Evolutionary conservation across 2,797 vertebrate species (phyloP).

Genomic region (Fundulus diaphanus): DNA sequence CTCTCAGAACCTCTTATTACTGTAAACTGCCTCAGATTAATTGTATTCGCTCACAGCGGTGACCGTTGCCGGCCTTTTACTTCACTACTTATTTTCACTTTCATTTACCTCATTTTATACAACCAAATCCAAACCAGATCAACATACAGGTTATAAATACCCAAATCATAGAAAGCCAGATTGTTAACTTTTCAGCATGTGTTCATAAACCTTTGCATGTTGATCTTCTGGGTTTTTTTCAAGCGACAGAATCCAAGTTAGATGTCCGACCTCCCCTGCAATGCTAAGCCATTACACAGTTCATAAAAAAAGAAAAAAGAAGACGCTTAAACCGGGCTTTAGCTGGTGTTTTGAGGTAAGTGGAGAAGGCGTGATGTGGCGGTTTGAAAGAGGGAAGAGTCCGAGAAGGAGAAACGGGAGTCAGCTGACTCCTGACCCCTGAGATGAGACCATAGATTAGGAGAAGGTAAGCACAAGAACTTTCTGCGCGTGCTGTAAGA

Average conservation of each 20-base stretch:
- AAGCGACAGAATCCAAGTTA: constrained; percentile 6
- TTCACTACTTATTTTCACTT: not conserved
- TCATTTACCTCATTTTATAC: not conserved
- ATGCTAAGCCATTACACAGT: not conserved
- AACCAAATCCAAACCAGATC: not conserved
- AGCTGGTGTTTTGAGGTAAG: constrained; percentile 5
- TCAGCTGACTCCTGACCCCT: constrained; percentile 47
- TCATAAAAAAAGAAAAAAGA: constrained; percentile 2
- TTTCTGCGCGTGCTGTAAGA: constrained; percentile 34
- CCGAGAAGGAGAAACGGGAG: constrained; percentile 53
- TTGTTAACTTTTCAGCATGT: not conserved
- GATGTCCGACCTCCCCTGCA: not conserved
- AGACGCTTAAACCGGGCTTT: constrained; percentile 4
- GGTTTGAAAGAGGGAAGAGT: not conserved
- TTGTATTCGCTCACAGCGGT: not conserved
- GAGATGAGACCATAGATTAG: constrained; percentile 60
- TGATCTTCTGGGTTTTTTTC: not conserved
- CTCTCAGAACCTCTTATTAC: not conserved
- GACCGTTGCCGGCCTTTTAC: not conserved
- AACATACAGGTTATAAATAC: not conserved
- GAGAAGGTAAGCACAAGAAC: constrained; percentile 43
- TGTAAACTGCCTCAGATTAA: not conserved
- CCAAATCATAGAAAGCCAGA: no score
- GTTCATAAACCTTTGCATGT: constrained; percentile 58
- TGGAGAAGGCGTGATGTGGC: constrained; percentile 5